A percentile compares a stretch with the other conserved stretches of the same genome.
phyloP scores from a whole-genome alignment of 2,797 vertebrate species.

The Tragopan temminckii region DNA sequence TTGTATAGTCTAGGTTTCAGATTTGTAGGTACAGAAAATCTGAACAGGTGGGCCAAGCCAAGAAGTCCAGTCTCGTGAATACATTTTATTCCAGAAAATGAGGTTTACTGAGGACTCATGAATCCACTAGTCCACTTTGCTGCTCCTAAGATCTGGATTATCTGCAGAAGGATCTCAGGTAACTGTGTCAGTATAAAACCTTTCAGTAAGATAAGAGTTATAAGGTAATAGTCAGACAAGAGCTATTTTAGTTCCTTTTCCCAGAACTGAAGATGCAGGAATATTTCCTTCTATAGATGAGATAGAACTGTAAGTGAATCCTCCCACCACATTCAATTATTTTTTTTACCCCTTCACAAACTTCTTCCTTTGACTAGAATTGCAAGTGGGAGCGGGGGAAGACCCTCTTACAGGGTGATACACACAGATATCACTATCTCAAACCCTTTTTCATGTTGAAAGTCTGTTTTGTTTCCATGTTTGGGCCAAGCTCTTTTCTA shows the following conservation, averaged over 20 bases:
- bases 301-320: background rate
- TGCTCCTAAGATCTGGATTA: background rate
- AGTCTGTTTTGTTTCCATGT: constrained; percentile 11
- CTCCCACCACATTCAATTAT: background rate
- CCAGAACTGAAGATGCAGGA: background rate
- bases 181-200: background rate
- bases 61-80: background rate
- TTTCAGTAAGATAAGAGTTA: background rate
- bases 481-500: constrained; percentile 36
- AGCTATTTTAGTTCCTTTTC: background rate
- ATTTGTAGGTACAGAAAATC: background rate
- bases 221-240: too few relatives aligned
- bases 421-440: background rate
- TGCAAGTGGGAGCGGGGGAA: background rate
- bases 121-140: background rate
- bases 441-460: background rate
- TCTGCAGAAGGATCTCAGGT: background rate
- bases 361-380: background rate
- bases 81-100: background rate
- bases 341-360: background rate
- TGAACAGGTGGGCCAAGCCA: background rate
- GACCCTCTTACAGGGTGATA: background rate
- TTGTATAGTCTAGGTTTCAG: background rate
- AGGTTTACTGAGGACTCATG: background rate
- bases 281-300: background rate